These are phyloP conservation scores for Aramus guarauna DNA, from an alignment of 2,113 vertebrate genomes.

Conservation along the genomic window DNA sequence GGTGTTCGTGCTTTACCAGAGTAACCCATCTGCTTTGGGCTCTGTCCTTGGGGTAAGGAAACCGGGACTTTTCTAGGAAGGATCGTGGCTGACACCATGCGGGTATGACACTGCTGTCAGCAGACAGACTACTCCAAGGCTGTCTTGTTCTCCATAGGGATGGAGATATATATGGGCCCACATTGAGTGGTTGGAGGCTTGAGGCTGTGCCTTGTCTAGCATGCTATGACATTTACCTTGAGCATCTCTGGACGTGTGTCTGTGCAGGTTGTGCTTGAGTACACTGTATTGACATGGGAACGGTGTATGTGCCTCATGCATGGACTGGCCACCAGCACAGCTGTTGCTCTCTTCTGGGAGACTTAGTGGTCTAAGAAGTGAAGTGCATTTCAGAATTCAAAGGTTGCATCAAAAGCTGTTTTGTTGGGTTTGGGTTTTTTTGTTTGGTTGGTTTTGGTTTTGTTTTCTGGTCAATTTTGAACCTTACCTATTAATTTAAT, in stretches of 20 bases:
- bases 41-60: not conserved
- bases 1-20: not conserved
- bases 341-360: not conserved
- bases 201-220: not conserved
- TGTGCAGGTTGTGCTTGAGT: not conserved
- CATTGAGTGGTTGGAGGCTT: not conserved
- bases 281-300: not conserved
- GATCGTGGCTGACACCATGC: not conserved
- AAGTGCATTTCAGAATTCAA: not conserved
- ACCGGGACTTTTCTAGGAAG: not conserved
- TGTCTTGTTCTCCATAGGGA: not conserved
- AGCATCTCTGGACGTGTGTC: not conserved
- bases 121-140: not conserved
- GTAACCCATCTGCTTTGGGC: not conserved
- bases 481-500: not conserved
- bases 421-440: not conserved
- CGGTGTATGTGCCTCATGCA: not conserved
- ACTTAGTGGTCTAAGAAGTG: not conserved
- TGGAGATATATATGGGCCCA: not conserved
- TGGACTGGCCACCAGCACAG: not conserved
- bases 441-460: not conserved
- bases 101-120: not conserved
- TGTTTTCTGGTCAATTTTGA: not conserved
- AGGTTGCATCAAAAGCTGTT: not conserved
- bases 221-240: not conserved